Evolutionary conservation across 2,113 vertebrate genomes (phyloP).

Genomic region (Spea bombifrons): DNA sequence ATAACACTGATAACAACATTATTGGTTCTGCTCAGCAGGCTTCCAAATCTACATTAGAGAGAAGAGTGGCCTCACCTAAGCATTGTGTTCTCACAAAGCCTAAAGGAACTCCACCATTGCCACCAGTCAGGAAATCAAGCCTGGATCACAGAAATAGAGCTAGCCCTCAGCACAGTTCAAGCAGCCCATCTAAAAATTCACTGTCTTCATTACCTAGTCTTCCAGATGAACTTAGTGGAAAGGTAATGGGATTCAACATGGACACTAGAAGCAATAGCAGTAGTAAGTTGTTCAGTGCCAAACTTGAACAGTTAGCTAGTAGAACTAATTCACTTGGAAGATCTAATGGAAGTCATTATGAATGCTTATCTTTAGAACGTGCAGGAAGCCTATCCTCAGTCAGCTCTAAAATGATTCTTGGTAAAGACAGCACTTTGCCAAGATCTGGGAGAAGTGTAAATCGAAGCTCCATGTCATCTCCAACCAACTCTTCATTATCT

Average conservation of each 20-base stretch:
- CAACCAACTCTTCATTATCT: conserved; percentile 59
- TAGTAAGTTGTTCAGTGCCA: conserved; percentile 89
- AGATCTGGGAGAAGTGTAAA: conserved; percentile 78
- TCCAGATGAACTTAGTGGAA: conserved; percentile 70
- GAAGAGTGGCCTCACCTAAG: conserved; percentile 75
- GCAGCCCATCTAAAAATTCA: conserved; percentile 63
- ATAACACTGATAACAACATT: conserved; percentile 57
- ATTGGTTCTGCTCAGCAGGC: conserved; percentile 56
- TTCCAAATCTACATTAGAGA: conserved; percentile 79
- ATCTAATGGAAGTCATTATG: conserved; percentile 76
- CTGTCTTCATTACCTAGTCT: conserved; percentile 63
- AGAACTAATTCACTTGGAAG: conserved; percentile 89
- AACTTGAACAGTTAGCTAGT: conserved; percentile 86
- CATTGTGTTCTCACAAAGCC: conserved; percentile 82
- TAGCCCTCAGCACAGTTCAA: conserved; percentile 77
- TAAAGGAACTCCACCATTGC: conserved; percentile 87
- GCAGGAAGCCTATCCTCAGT: conserved; percentile 82
- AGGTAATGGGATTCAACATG: conserved; percentile 67
- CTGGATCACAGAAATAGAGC: conserved; percentile 93
- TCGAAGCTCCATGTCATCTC: conserved; percentile 73
- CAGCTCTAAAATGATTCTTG: conserved; percentile 68
- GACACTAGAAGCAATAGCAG: conserved; percentile 77
- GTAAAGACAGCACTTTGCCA: conserved; percentile 86
- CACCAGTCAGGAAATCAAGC: conserved; percentile 92
- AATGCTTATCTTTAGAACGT: conserved; percentile 88